Conservation (phyloP, 2,113 vertebrate genomes). For the Herpailurus yagouaroundi region DNA sequence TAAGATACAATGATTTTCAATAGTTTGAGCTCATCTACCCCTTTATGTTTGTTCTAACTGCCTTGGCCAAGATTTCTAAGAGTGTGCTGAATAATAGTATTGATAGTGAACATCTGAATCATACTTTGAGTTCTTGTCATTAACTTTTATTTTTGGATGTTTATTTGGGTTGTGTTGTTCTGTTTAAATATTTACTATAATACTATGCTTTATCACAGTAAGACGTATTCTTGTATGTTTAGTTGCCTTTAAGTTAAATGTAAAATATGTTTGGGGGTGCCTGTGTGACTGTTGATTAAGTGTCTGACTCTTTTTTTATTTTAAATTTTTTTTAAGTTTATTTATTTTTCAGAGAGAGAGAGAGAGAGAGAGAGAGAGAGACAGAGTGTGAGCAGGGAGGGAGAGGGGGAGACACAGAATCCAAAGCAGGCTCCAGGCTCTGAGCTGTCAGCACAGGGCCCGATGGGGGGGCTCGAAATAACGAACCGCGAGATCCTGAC, state of each 20-base stretch:
- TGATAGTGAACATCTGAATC: not conserved
- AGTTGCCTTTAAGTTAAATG: not conserved
- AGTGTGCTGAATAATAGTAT: not conserved
- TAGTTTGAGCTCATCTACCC: not conserved
- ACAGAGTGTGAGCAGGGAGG: too few relatives aligned
- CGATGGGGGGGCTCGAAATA: too few relatives aligned
- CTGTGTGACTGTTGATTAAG: too few relatives aligned
- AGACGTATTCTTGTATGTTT: not conserved
- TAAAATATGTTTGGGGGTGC: too few relatives aligned
- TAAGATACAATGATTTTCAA: not conserved
- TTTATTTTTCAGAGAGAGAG: too few relatives aligned
- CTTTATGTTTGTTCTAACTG: not conserved
- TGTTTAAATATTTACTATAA: not conserved
- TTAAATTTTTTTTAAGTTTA: too few relatives aligned
- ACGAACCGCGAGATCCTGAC: too few relatives aligned
- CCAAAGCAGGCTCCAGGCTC: too few relatives aligned
- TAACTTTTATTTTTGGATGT: not conserved
- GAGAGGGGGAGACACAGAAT: too few relatives aligned
- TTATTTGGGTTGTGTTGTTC: not conserved
- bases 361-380: too few relatives aligned
- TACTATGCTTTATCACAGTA: not conserved
- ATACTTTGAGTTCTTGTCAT: not conserved
- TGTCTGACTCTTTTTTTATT: too few relatives aligned
- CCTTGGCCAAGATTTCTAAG: not conserved
- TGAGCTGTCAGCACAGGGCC: too few relatives aligned